Evolutionary conservation across 2,797 vertebrate genomes (phyloP).

Genomic region (Anguilla megastoma): DNA sequence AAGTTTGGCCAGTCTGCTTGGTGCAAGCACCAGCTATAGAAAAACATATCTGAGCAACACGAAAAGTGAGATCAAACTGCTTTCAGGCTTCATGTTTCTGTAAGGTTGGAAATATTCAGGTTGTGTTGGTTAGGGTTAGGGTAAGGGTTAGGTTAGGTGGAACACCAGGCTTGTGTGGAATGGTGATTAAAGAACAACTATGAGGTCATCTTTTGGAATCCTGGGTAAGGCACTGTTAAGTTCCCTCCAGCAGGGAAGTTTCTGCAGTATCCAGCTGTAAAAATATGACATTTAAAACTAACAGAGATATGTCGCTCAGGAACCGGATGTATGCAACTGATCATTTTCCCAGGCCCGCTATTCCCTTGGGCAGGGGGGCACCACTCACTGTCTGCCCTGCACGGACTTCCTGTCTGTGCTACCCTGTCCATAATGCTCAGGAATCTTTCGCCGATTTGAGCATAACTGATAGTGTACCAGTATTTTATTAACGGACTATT

Average conservation of each 20-base stretch:
- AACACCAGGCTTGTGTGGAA: not conserved
- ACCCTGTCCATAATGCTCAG: not conserved
- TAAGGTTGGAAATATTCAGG: not conserved
- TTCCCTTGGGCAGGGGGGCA: not conserved
- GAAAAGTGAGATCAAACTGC: not conserved
- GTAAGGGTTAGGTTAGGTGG: not conserved
- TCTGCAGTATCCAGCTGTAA: not conserved
- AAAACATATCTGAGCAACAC: not conserved
- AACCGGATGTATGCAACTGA: not conserved
- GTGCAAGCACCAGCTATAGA: not conserved
- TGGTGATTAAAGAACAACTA: not conserved
- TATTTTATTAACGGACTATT: not conserved
- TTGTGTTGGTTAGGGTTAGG: not conserved
- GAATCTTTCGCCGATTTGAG: not conserved
- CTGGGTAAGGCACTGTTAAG: not conserved
- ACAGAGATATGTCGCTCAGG: not conserved
- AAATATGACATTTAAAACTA: not conserved
- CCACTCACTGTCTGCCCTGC: not conserved
- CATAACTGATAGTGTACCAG: not conserved
- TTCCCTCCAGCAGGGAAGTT: not conserved
- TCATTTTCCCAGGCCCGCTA: conserved; percentile 4
- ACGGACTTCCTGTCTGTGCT: not conserved
- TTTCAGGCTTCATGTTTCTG: not conserved
- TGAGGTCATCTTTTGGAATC: not conserved
- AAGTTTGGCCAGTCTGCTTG: not conserved